Percentiles rank a stretch among this genome's conserved stretches.
These are phyloP conservation scores for Todus mexicanus DNA, from an alignment of 2,797 vertebrate species.

Conservation along the genomic window DNA sequence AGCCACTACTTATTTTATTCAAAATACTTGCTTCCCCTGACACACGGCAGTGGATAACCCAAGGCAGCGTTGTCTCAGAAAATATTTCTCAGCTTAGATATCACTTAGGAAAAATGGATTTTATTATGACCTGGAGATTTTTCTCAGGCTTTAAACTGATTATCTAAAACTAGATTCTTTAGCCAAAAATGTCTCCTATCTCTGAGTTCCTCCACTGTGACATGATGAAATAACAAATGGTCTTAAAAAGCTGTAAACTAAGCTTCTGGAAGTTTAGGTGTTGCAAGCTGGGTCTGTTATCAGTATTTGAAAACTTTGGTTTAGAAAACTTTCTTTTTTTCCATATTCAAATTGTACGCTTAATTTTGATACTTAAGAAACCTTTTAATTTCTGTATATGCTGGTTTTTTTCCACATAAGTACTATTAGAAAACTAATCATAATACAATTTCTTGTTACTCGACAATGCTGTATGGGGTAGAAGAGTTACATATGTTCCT, in stretches of 20 bases:
- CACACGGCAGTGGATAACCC: neutral
- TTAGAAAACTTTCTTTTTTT: neutral
- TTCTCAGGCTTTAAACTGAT: neutral
- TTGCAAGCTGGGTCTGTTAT: neutral
- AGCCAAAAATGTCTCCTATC: neutral
- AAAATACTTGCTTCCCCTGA: neutral
- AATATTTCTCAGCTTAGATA: neutral
- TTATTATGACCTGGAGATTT: neutral
- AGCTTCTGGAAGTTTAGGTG: neutral
- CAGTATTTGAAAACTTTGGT: neutral
- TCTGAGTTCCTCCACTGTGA: neutral
- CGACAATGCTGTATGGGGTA: fast-evolving
- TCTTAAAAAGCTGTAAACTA: neutral
- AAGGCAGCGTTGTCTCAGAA: neutral
- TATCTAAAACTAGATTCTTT: neutral
- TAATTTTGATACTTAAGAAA: neutral
- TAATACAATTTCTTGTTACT: neutral
- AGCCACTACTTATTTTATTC: neutral
- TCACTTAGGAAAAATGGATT: neutral
- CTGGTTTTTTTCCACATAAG: neutral
- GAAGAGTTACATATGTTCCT: neutral
- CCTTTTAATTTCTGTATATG: neutral
- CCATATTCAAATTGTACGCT: neutral
- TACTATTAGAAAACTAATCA: neutral
- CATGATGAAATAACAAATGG: neutral